phyloP scores from a whole-genome alignment of 2,797 vertebrate genomes.

The Acrossocheilus wenchowensis region DNA sequence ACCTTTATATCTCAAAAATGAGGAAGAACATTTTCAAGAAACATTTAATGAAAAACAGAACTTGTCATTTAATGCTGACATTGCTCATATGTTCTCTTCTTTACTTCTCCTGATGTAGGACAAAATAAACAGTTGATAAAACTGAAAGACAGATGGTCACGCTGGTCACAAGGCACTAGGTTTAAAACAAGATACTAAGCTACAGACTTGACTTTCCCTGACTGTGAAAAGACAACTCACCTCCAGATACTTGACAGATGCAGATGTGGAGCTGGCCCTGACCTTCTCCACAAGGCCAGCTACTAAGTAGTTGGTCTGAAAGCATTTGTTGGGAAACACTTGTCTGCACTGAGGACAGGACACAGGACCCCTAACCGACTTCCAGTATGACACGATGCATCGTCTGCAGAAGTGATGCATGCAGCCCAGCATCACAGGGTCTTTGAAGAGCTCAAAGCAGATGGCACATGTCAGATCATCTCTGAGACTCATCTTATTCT shows the following conservation, averaged over 20 bases:
- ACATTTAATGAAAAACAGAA: slow-evolving; percentile 16
- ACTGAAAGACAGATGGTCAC: background rate
- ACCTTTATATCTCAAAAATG: background rate
- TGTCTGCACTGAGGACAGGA: slow-evolving; percentile 86
- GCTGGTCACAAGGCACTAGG: background rate
- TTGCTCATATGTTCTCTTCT: background rate
- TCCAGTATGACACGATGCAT: slow-evolving; percentile 87
- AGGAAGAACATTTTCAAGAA: background rate
- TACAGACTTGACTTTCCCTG: background rate
- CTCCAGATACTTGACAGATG: slow-evolving; percentile 72
- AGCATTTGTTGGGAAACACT: slow-evolving; percentile 75
- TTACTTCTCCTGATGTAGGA: background rate
- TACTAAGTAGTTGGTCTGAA: slow-evolving; percentile 86
- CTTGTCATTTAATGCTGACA: slow-evolving; percentile 8
- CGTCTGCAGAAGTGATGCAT: slow-evolving; percentile 89
- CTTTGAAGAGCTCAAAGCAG: slow-evolving; percentile 85
- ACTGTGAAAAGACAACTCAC: slow-evolving; percentile 65
- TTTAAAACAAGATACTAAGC: background rate
- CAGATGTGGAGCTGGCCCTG: slow-evolving; percentile 69
- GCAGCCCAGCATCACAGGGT: slow-evolving; percentile 88
- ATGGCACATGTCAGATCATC: slow-evolving; percentile 90
- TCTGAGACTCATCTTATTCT: slow-evolving; percentile 72
- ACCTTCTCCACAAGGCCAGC: slow-evolving; percentile 86
- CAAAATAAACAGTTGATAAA: background rate
- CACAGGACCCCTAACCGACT: slow-evolving; percentile 62